These are phyloP conservation scores for Apodemus speciosus DNA, from an alignment of 2,113 vertebrate genomes.

Conservation along the genomic window DNA sequence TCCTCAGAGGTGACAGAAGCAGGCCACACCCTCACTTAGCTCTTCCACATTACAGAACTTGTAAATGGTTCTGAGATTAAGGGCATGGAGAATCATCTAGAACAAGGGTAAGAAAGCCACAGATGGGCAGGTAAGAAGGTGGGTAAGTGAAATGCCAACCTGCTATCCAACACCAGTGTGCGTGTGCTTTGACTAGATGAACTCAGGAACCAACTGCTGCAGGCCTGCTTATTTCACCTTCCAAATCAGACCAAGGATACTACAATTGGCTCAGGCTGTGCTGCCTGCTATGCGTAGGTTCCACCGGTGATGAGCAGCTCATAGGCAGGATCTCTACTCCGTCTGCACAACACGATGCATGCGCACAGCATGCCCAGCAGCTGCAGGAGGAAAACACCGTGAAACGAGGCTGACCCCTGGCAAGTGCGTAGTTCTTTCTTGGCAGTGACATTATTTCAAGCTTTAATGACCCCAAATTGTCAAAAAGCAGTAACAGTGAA, in stretches of 20 bases:
- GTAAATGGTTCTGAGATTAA: conserved; percentile 76
- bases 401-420: background rate
- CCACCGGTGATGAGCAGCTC: conserved; percentile 94
- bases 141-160: conserved; percentile 77
- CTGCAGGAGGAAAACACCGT: conserved; percentile 80
- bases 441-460: conserved; percentile 7
- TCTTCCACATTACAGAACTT: conserved; percentile 67
- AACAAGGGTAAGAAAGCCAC: conserved; percentile 14
- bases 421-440: background rate
- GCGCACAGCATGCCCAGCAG: conserved; percentile 97
- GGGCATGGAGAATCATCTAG: conserved; percentile 67
- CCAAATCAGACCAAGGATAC: conserved; percentile 68
- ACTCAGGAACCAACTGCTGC: conserved; percentile 81
- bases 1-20: conserved; percentile 65
- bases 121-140: conserved; percentile 72
- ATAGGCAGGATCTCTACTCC: conserved; percentile 93
- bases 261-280: conserved; percentile 66
- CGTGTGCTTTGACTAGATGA: conserved; percentile 83
- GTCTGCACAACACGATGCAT: conserved; percentile 92
- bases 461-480: conserved; percentile 5
- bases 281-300: conserved; percentile 89
- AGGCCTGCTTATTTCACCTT: conserved; percentile 78
- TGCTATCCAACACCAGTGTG: conserved; percentile 85
- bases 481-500: background rate
- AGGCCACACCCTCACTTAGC: conserved; percentile 66